Conservation (phyloP, 2,797 vertebrate species). For the Potorous gilbertii region DNA sequence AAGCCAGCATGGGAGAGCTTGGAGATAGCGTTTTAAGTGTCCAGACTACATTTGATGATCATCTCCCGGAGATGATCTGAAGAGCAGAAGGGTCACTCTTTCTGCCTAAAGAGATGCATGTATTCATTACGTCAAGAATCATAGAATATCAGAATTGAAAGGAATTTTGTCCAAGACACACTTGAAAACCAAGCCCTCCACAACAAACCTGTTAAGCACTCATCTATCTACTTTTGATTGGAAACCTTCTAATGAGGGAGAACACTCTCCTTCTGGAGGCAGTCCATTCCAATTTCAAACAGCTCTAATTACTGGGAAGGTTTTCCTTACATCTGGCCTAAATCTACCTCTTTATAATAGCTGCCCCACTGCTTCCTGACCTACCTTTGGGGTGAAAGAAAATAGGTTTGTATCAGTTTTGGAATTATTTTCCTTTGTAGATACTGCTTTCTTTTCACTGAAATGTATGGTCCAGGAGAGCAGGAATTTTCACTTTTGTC, state of each 20-base stretch:
- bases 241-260: not conserved
- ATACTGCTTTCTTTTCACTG: not conserved
- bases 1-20: not conserved
- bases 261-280: not conserved
- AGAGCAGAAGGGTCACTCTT: not conserved
- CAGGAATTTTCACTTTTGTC: not conserved
- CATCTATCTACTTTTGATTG: not conserved
- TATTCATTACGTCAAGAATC: not conserved
- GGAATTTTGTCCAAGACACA: not conserved
- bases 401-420: not conserved
- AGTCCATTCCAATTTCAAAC: not conserved
- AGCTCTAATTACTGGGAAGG: not conserved
- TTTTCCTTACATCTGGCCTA: not conserved
- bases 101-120: not conserved
- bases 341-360: not conserved
- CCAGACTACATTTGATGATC: not conserved
- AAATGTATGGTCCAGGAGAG: not conserved
- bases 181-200: not conserved
- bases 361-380: not conserved
- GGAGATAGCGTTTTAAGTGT: not conserved
- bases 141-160: not conserved
- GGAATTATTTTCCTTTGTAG: not conserved
- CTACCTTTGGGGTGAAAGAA: not conserved
- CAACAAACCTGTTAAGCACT: not conserved
- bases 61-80: constrained; percentile 11